Conservation (phyloP, 2,797 vertebrate species). For the Hoplostethus atlanticus region DNA sequence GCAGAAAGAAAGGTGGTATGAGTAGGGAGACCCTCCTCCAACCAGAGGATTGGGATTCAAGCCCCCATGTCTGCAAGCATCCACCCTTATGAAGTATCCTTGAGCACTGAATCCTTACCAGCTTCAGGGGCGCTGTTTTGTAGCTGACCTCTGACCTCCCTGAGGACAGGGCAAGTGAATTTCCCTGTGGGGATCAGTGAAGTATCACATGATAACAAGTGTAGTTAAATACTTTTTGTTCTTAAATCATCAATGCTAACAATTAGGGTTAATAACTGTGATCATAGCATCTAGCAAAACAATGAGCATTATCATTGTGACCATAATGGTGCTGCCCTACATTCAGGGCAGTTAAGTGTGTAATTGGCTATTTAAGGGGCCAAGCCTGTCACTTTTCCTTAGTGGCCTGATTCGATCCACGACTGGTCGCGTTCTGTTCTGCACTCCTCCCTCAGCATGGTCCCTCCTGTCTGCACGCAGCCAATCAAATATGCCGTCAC, state of each 20-base stretch:
- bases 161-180: too few species aligned
- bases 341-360: not conserved
- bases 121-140: not conserved
- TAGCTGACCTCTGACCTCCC: not conserved
- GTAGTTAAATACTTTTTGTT: not conserved
- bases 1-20: too few species aligned
- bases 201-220: not conserved
- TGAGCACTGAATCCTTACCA: constrained; percentile 26
- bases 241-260: not conserved
- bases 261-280: not conserved
- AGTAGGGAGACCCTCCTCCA: too few species aligned
- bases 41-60: too few species aligned
- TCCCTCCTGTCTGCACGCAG: constrained; percentile 85
- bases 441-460: constrained; percentile 1
- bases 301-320: too few species aligned
- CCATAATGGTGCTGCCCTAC: not conserved
- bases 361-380: not conserved
- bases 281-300: too few species aligned
- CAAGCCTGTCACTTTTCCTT: constrained; percentile 35
- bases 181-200: too few species aligned
- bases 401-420: constrained; percentile 54
- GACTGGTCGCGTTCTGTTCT: constrained; percentile 40
- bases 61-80: not conserved
- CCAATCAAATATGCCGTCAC: constrained; percentile 92
- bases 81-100: constrained; percentile 24